Percentiles rank a stretch among this genome's conserved stretches.
Conservation (phyloP, 2,797 vertebrate species). For the Huso huso region DNA sequence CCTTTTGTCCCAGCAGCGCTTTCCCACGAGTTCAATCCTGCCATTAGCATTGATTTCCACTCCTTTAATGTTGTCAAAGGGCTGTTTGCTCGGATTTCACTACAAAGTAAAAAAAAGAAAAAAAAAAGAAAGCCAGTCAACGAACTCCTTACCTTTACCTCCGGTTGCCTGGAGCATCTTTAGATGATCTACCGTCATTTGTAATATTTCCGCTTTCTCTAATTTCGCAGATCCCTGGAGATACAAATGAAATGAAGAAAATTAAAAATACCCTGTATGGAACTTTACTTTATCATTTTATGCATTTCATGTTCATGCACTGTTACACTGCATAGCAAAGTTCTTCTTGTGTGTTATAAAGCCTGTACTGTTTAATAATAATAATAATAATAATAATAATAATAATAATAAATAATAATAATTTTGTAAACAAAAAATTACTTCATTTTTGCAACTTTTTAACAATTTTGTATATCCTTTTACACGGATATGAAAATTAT, state of each 20-base stretch:
- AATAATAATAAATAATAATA: too few relatives aligned
- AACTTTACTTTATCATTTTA: too few relatives aligned
- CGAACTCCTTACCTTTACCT: conserved; percentile 75
- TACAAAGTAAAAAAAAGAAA: conserved; percentile 9
- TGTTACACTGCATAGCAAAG: too few relatives aligned
- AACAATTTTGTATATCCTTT: too few relatives aligned
- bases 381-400: too few relatives aligned
- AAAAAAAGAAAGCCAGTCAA: conserved; percentile 14
- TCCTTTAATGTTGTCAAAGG: conserved; percentile 69
- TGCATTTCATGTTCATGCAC: too few relatives aligned
- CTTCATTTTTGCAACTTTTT: too few relatives aligned
- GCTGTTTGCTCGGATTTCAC: conserved; percentile 42
- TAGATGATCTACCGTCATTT: conserved; percentile 95
- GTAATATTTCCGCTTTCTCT: conserved; percentile 92
- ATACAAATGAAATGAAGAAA: conserved; percentile 22
- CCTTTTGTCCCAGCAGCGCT: conserved; percentile 77
- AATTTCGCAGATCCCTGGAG: conserved; percentile 87
- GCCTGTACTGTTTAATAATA: too few relatives aligned
- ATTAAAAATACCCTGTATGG: too few relatives aligned
- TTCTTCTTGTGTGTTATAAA: too few relatives aligned
- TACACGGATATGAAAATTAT: too few relatives aligned
- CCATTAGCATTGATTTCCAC: conserved; percentile 79
- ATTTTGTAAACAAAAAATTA: too few relatives aligned
- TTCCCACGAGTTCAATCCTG: conserved; percentile 86
- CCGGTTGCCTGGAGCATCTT: conserved; percentile 88